Evolutionary conservation across 2,113 vertebrate genomes (phyloP), one percentile per base, ranked within the genome.

Genomic region (Sigmodon hispidus): DNA sequence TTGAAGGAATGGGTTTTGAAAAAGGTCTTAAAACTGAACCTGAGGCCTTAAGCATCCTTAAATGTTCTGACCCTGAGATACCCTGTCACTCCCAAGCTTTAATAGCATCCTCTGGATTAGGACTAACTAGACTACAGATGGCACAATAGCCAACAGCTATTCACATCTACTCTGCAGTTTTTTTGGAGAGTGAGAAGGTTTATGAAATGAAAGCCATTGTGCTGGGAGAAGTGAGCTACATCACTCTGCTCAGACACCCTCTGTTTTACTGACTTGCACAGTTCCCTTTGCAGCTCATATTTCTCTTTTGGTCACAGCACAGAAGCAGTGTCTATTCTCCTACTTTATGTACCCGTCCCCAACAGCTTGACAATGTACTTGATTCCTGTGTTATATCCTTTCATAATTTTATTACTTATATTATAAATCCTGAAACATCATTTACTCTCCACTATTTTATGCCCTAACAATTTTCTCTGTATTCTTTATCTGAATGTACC

Each of bases 321-420:
- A 31, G 50, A 13, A 57, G 31, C 1, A 2, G 57, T 22, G 4
- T 11, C 7, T 40, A 31, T 5, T 72, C 24, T 43, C n/a, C 11
- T 73, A 13, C 36, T 57, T 73, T 75, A 21, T 7, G 3, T 1
- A 22, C 5, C 1, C 29, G 36, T 21, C 16, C 11, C 16, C 7
- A 45, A 15, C 5, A 45, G 17, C 5, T 7, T 45, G 1, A 1
- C 26, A 12, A n/a, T 59, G 29, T 0, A 22, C 52, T 34, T 2
- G 4, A 3, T 22, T 52, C 26, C 3, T 43, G 15, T n/a, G 9
- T 55, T 40, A n/a, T n/a, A 19, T 34, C 6, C n/a, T 45, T 70
- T 24, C 69, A 59, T 7, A 45, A 34, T 13, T n/a, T n/a, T 43
- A 29, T 72, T 73, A 31, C 4, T 11, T 21, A 17, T 8, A 12